These are phyloP conservation scores for Cotesia vestalis DNA, from an alignment of 1,140 invertebrate species.

Conservation along the genomic window DNA sequence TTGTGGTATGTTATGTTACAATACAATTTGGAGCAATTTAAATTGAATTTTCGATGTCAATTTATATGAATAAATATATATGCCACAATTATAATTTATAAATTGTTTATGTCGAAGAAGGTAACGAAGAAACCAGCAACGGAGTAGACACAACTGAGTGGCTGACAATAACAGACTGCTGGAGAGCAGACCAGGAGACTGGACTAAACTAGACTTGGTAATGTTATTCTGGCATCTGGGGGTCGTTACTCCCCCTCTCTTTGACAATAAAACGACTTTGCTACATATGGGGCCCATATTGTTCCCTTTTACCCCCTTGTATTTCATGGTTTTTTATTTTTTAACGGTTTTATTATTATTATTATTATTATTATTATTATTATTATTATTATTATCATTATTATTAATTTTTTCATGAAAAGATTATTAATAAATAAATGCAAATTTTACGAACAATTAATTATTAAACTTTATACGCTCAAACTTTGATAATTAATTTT, in stretches of 20 bases:
- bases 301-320: slow-evolving; percentile 4
- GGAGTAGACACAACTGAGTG: slow-evolving; percentile 12
- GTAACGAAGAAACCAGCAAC: not conserved
- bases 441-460: too few species aligned
- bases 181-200: slow-evolving; percentile 17
- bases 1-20: too few species aligned
- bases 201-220: slow-evolving; percentile 20
- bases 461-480: too few species aligned
- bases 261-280: slow-evolving; percentile 18
- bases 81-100: too few species aligned
- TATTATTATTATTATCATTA: too few species aligned
- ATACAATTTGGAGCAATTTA: too few species aligned
- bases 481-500: too few species aligned
- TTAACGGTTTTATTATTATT: not conserved
- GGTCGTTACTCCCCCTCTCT: slow-evolving; percentile 38
- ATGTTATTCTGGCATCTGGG: slow-evolving; percentile 41
- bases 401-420: too few species aligned
- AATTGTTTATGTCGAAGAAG: too few species aligned
- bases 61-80: not conserved
- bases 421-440: too few species aligned
- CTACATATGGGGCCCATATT: slow-evolving; percentile 55
- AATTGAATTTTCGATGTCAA: not conserved
- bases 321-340: slow-evolving; percentile 4
- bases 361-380: too few species aligned
- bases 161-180: slow-evolving; percentile 26